Base-by-base conservation (phyloP, 2,797 vertebrate genomes). In the Telmatherina bonti region DNA sequence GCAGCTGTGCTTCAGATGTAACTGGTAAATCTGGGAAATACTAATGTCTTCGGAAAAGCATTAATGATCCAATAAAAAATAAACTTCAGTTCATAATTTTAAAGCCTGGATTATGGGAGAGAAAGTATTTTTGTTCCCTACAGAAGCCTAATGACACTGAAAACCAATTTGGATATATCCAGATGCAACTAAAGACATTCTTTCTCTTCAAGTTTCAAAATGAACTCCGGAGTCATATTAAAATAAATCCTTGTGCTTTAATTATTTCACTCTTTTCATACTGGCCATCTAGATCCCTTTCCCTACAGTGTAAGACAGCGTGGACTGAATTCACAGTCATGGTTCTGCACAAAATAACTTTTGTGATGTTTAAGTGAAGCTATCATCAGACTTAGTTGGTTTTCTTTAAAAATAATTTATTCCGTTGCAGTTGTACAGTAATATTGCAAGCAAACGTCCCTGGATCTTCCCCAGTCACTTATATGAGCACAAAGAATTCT, bases 11-110 rank as follows among this genome's bases (percentile, higher is more conserved):
- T 60, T 81, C 22, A 78, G 69, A 33, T 76, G 86, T 78, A 68
- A 73, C 74, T 76, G 77, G 68, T 85, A n/a, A n/a, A n/a, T n/a
- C n/a, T n/a, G 79, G 75, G 71, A 76, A 75, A 82, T 82, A 61
- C 67, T 82, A 74, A 79, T 87, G 76, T 80, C 72, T 74, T 76
- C 73, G 74, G 75, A 79, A 57, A 69, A 80, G 67, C 56, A 70
- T 76, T 70, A 68, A 43, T 52, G 74, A 73, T 79, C 55, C 73
- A 67, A 72, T 87, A 74, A 88, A 67, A 79, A 67, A 82, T n/a
- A 72, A 71, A 85, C 66, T 65, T 76, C 64, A 60, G 49, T 78
- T 79, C 68, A 74, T 70, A 67, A 71, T 69, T 72, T 82, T 74
- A 71, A 65, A 71, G 53, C 45, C 35, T 12, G 41, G 27, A 41